Percentiles rank a stretch among this genome's conserved stretches.
phyloP scores from a whole-genome alignment of 2,113 vertebrate genomes.

The Cynocephalus volans region DNA sequence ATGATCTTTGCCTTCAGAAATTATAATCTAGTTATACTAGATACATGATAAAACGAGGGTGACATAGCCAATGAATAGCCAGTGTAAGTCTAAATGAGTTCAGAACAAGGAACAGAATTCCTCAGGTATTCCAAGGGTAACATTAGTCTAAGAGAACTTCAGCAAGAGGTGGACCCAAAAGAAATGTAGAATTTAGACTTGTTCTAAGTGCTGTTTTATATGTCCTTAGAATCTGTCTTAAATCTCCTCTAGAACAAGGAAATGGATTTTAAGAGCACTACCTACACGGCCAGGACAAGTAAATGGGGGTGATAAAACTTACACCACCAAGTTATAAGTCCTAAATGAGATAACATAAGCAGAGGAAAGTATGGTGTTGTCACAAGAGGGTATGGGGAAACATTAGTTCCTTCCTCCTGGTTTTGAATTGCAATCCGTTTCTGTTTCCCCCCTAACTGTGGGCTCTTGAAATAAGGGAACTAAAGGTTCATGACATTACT shows the following conservation, averaged over 20 bases:
- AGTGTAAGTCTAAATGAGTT: not conserved
- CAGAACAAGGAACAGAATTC: not conserved
- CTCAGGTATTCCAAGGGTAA: not conserved
- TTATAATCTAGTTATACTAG: not conserved
- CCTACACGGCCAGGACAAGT: not conserved
- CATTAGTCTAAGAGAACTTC: not conserved
- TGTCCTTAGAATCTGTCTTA: slow-evolving; percentile 5
- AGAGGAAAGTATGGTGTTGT: not conserved
- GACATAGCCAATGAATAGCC: no score
- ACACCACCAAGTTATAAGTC: not conserved
- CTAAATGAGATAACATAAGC: not conserved
- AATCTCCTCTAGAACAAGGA: slow-evolving; percentile 37
- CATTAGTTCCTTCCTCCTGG: not conserved
- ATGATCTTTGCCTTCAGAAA: not conserved
- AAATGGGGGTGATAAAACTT: not conserved
- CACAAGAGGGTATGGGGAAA: not conserved
- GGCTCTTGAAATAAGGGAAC: not conserved
- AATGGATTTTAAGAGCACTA: not conserved
- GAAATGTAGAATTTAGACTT: not conserved
- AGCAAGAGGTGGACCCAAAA: not conserved
- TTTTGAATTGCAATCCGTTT: slow-evolving; percentile 14
- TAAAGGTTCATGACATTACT: not conserved
- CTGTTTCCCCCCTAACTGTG: not conserved
- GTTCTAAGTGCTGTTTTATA: not conserved
- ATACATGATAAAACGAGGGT: not conserved